Base-by-base conservation (phyloP, 2,797 vertebrate species). In the Hemibagrus guttatus region DNA sequence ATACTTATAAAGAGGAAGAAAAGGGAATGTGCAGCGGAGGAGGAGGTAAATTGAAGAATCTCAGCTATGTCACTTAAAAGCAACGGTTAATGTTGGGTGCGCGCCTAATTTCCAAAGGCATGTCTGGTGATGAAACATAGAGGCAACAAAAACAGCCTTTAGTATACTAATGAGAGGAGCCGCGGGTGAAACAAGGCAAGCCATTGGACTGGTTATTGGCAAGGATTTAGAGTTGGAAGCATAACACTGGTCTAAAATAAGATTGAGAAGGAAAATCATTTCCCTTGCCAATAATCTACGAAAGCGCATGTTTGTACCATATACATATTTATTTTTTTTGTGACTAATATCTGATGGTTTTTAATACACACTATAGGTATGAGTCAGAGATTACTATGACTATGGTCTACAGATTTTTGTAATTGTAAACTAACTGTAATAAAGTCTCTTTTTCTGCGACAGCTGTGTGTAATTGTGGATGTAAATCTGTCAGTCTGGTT, bases 51-150 rank as follows among this genome's bases (percentile, higher is more conserved):
- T 58, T n/a, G 4, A 75, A 42, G 66, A 81, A 75, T 85, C 83
- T 74, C 58, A 84, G 64, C 46, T 79, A 69, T 84, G 39, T 72
- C 39, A 64, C 28, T 54, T 64, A 76, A 63, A 82, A 69, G 64
- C 21, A 82, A 56, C 26, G 39, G 74, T 83, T 88, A 83, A 85
- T 82, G 35, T 75, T 82, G 69, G 83, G 54, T 66, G 63, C 8
- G 3, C 19, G 39, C 79, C 69, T 87, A 83, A 83, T 88, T 85
- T 88, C 52, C 63, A 81, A 88, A 56, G 79, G 61, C 87, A 83
- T 85, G 78, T 81, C 68, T 85, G 84, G 58, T 88, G 87, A 88
- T 88, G 87, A 88, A 88, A 88, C 84, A 81, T 26, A 39, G 49
- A 76, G 59, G 83, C 87, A 85, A 85, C 52, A 63, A 74, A 79